Base-by-base conservation (phyloP, 2,113 vertebrate species). In the Formicarius rufipectus region DNA sequence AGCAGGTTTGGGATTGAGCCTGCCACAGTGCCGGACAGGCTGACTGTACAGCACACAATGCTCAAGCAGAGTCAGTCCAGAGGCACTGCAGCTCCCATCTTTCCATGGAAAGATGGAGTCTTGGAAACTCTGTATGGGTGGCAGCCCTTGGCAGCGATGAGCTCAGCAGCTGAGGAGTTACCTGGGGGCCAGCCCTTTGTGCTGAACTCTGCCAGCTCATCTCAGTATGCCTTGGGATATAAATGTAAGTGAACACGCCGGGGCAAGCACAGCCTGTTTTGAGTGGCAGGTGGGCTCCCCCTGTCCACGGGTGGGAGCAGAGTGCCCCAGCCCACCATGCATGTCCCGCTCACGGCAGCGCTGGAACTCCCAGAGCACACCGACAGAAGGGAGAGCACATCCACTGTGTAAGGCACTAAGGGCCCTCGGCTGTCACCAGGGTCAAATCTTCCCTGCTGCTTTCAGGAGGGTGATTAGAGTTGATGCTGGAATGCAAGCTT, bases 331-430 rank as follows among this genome's bases (percentile, higher is more conserved):
- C 47, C 55, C 0, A 0, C n/a, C 12, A 28, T 3, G 14, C 49
- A 2, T 23, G 55, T 4, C 6, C 56, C 30, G 72, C 67, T 83
- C 31, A 0, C 2, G 10, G 49, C 14, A 40, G 69, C 68, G 68
- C 28, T 39, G 60, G 62, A 59, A 52, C 1, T 2, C 0, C 0
- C 5, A 9, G 59, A 22, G 13, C 3, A 16, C 31, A 6, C 5
- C 30, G 75, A 8, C 60, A 78, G 69, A 50, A 53, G 16, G 69
- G 22, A 91, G 35, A 79, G 78, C 6, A n/a, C 44, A 76, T 22
- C 35, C 40, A 3, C 33, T 3, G 39, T 14, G 4, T 2, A 63
- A 60, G 22, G 56, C 84, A 42, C 24, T 64, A 63, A 72, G 21
- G 33, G 63, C 55, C 60, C 7, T 0, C 23, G 44, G 20, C 28